A percentile compares a stretch with the other conserved stretches of the same genome.
Conservation (phyloP, 2,888 invertebrate species). For the Oligia fasciuncula region DNA sequence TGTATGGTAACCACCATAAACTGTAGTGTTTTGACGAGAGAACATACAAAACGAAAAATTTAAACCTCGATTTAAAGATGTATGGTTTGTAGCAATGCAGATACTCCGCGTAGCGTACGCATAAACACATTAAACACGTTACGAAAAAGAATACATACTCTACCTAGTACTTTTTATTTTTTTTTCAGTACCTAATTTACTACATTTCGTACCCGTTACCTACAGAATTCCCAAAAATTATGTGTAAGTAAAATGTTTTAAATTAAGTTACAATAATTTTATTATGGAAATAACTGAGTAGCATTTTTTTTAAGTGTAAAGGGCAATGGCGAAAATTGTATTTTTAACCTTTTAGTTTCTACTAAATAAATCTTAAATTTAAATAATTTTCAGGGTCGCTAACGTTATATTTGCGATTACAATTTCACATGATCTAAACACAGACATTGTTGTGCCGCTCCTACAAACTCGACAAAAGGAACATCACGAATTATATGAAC, state of each 20-base stretch:
- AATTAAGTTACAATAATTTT: background rate
- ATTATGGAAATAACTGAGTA: background rate
- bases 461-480: constrained; percentile 41
- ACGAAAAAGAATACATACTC: background rate
- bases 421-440: constrained; percentile 35
- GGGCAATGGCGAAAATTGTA: background rate
- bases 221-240: background rate
- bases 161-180: background rate
- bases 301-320: background rate
- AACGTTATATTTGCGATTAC: background rate
- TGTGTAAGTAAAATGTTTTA: no score
- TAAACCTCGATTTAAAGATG: background rate
- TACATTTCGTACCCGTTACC: background rate
- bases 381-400: background rate
- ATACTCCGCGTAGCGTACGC: constrained; percentile 37
- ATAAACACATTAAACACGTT: constrained; percentile 44
- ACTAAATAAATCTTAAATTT: background rate
- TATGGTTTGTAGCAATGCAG: constrained; percentile 56
- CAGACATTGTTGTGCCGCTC: constrained; percentile 45
- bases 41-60: background rate
- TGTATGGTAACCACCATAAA: background rate
- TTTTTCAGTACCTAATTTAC: background rate
- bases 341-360: background rate
- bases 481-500: constrained; percentile 40
- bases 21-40: background rate